A percentile compares a stretch with the other conserved stretches of the same genome.
Conservation (phyloP, 2,888 invertebrate species). For the Agrilus biguttatus region DNA sequence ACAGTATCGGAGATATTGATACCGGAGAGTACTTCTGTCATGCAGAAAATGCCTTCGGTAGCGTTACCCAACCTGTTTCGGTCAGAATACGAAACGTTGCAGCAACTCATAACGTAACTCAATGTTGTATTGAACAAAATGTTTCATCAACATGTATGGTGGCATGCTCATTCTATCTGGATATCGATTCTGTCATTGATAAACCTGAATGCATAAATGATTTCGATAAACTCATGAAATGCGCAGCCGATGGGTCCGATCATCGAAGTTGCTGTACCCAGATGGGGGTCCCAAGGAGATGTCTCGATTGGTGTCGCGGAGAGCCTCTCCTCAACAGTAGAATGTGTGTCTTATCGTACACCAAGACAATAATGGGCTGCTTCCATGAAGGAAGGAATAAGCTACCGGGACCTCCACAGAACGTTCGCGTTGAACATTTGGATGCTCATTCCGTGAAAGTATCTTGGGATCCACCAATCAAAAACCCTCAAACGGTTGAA, state of each 20-base stretch:
- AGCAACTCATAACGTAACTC: slow-evolving; percentile 55
- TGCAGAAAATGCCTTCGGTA: slow-evolving; percentile 71
- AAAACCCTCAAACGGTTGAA: slow-evolving; percentile 71
- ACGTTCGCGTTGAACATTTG: slow-evolving; percentile 41
- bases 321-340: slow-evolving; percentile 50
- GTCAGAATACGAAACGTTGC: slow-evolving; percentile 51
- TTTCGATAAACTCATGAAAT: slow-evolving; percentile 74
- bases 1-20: slow-evolving; percentile 53
- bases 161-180: slow-evolving; percentile 71
- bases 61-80: slow-evolving; percentile 55
- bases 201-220: slow-evolving; percentile 68
- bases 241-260: slow-evolving; percentile 69
- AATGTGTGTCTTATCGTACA: slow-evolving; percentile 56
- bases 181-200: slow-evolving; percentile 70
- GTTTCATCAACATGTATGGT: slow-evolving; percentile 66
- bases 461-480: slow-evolving; percentile 63
- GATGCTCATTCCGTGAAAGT: slow-evolving; percentile 45
- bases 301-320: slow-evolving; percentile 74
- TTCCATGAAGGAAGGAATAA: slow-evolving; percentile 66
- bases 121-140: slow-evolving; percentile 69
- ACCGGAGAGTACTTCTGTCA: slow-evolving; percentile 74
- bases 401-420: slow-evolving; percentile 67
- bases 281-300: slow-evolving; percentile 64
- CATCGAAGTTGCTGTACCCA: slow-evolving; percentile 74
- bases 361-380: slow-evolving; percentile 61